Conservation (phyloP, 2,888 invertebrate species). For the Desoria tigrina region DNA sequence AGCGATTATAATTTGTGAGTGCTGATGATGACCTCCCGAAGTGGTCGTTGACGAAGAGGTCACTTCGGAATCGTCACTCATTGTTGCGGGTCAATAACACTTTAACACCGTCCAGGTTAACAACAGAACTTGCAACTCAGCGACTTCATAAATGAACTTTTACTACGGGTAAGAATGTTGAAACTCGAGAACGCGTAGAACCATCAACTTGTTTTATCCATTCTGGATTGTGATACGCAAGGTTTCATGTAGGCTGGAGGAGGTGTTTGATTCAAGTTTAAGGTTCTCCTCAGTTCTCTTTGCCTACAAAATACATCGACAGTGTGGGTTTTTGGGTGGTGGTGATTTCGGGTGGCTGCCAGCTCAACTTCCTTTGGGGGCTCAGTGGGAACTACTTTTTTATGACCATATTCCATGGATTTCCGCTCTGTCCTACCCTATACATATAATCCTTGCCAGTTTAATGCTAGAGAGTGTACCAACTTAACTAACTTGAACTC, state of each 20-base stretch:
- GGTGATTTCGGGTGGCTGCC: conserved; percentile 36
- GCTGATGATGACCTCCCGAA: conserved; percentile 6
- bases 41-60: conserved; percentile 65
- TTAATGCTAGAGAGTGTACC: too few species aligned
- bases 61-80: conserved; percentile 69
- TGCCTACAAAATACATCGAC: conserved; percentile 13
- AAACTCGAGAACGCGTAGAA: neutral
- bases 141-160: conserved; percentile 13
- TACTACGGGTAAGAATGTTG: neutral
- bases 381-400: conserved; percentile 3
- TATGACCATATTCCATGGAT: conserved; percentile 14
- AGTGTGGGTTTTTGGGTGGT: conserved; percentile 26
- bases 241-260: conserved; percentile 43
- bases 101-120: conserved; percentile 12
- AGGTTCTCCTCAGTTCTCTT: conserved; percentile 35
- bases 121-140: conserved; percentile 4
- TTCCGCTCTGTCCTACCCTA: conserved; percentile 1
- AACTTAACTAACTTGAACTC: too few species aligned
- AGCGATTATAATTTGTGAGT: conserved; percentile 44
- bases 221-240: conserved; percentile 19
- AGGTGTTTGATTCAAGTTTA: conserved; percentile 50
- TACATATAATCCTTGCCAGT: too few species aligned
- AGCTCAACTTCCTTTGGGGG: conserved; percentile 8
- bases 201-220: neutral
- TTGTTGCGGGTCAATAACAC: conserved; percentile 31